Conservation (phyloP, 2,113 vertebrate species). For the Martes martes region DNA sequence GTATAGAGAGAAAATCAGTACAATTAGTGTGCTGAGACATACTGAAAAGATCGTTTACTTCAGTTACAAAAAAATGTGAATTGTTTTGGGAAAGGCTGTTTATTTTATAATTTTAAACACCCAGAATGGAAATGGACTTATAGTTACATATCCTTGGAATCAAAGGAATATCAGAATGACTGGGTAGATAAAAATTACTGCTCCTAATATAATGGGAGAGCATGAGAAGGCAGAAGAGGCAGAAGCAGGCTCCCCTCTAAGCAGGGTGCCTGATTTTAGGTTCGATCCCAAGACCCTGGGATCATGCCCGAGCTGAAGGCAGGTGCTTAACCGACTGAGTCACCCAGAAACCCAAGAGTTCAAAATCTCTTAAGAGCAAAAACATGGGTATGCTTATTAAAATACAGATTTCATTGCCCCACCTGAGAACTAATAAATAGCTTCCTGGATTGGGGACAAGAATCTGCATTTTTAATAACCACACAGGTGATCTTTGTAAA, state of each 20-base stretch:
- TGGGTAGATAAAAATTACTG: neutral
- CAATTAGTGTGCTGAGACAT: neutral
- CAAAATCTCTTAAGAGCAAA: neutral
- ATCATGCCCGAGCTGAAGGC: neutral
- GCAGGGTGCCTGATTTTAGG: fast-evolving
- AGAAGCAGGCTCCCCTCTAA: neutral
- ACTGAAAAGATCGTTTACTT: neutral
- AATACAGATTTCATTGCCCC: neutral
- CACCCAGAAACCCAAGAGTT: neutral
- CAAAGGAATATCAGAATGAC: neutral
- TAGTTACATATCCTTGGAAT: neutral
- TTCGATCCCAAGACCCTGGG: neutral
- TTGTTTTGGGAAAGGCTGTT: neutral
- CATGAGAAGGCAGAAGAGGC: neutral
- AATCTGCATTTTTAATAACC: neutral
- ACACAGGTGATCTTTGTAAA: neutral
- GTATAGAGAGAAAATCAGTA: neutral
- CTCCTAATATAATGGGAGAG: neutral
- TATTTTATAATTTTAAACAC: neutral
- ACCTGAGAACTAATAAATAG: neutral
- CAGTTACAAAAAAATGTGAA: neutral
- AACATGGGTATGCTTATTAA: neutral
- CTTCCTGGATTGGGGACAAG: neutral
- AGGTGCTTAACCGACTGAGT: neutral
- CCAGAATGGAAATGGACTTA: neutral